phyloP scores from a whole-genome alignment of 1,140 invertebrate species.

The Caenorhabditis inopinata region DNA sequence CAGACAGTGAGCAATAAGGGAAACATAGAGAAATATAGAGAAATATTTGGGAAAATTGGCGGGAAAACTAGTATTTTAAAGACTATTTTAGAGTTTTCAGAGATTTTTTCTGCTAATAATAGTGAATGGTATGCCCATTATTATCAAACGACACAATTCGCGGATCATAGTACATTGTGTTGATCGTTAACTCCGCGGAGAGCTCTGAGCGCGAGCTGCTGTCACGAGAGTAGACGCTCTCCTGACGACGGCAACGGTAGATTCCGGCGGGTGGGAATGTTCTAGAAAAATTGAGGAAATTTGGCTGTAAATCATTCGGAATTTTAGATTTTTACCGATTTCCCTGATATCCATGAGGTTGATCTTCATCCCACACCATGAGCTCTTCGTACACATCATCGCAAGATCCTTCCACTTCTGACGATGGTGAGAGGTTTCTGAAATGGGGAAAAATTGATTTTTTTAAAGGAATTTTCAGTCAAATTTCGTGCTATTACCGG shows the following conservation, averaged over 20 bases:
- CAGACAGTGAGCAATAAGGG: neutral
- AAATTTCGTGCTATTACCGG: neutral
- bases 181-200: neutral
- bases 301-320: neutral
- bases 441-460: neutral
- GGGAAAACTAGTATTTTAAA: neutral
- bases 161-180: neutral
- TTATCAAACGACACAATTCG: neutral
- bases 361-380: too few relatives aligned
- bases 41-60: neutral
- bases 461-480: neutral
- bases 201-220: neutral
- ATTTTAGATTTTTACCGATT: too few relatives aligned
- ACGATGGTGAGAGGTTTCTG: too few relatives aligned
- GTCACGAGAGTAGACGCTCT: neutral
- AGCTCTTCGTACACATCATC: too few relatives aligned
- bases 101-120: neutral
- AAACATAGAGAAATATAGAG: neutral
- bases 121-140: neutral
- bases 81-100: too few relatives aligned
- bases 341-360: too few relatives aligned
- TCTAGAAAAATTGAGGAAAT: neutral
- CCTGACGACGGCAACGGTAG: neutral
- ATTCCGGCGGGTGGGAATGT: neutral
- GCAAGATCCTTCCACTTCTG: too few relatives aligned